Conservation (phyloP, 37 sponge, comb jelly and placozoan genomes). For the Hexactinellida sp. region DNA sequence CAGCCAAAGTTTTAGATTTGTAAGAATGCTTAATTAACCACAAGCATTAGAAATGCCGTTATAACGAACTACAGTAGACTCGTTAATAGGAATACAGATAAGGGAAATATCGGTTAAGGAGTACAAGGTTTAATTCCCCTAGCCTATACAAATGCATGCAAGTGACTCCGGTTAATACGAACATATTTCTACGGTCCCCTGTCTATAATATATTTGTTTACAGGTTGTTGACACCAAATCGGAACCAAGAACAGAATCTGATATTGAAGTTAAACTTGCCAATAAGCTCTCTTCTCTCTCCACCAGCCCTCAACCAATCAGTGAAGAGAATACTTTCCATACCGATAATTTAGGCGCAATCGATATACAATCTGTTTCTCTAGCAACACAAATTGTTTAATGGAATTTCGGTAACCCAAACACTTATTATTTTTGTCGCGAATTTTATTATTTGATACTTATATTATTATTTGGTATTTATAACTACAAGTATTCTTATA, state of each 20-base stretch:
- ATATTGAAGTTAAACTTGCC: background rate
- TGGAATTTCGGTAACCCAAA: conserved; percentile 15
- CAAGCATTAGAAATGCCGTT: too few relatives aligned
- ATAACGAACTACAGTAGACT: too few relatives aligned
- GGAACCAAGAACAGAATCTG: background rate
- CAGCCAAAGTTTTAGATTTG: too few relatives aligned
- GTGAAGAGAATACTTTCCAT: background rate
- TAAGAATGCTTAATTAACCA: too few relatives aligned
- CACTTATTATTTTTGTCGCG: background rate
- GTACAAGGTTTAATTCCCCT: too few relatives aligned
- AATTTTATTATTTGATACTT: background rate
- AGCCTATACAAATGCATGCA: too few relatives aligned
- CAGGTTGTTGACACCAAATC: background rate
- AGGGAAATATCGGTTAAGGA: too few relatives aligned
- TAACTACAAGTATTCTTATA: background rate
- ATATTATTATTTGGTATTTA: background rate
- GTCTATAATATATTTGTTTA: background rate
- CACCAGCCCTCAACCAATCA: background rate
- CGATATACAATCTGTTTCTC: background rate
- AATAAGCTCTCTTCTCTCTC: background rate
- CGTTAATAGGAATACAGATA: too few relatives aligned
- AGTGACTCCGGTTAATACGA: too few relatives aligned
- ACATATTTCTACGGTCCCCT: too few relatives aligned
- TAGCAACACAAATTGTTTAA: conserved; percentile 14
- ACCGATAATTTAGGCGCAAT: background rate